phyloP scores from a whole-genome alignment of 1,140 invertebrate species.

The Lethocerus indicus region DNA sequence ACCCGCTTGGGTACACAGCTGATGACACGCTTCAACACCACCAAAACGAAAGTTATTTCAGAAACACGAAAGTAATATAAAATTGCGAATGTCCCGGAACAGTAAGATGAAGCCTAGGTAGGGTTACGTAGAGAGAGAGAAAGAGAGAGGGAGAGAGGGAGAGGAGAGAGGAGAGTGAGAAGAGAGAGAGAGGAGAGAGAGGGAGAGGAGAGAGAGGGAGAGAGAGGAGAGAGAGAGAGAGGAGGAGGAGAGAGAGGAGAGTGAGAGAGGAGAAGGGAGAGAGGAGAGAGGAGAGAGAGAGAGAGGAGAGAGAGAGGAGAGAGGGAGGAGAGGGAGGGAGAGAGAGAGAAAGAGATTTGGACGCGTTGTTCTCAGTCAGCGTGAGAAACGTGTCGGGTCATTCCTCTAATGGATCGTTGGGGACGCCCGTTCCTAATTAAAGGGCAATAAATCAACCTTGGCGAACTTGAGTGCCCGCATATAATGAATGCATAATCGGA shows the following conservation, averaged over 20 bases:
- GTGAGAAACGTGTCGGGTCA: not conserved
- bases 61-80: too few species aligned
- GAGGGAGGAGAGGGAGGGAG: not conserved
- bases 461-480: too few species aligned
- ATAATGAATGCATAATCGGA: too few species aligned
- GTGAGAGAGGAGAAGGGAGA: slow-evolving; percentile 3
- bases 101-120: too few species aligned
- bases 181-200: slow-evolving; percentile 1
- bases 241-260: not conserved
- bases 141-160: slow-evolving; percentile 6
- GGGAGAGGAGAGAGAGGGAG: not conserved
- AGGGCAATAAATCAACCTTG: too few species aligned
- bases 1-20: too few species aligned
- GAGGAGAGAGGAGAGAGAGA: slow-evolving; percentile 2
- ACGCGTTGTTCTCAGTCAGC: not conserved
- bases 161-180: not conserved
- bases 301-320: not conserved
- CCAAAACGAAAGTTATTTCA: too few species aligned
- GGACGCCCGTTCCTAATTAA: too few species aligned
- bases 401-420: too few species aligned
- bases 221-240: not conserved
- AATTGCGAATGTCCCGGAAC: too few species aligned
- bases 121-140: slow-evolving; percentile 2
- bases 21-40: too few species aligned
- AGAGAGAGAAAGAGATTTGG: not conserved